phyloP scores from a whole-genome alignment of 2,797 vertebrate genomes.

The Petrocephalus schoutedeni region DNA sequence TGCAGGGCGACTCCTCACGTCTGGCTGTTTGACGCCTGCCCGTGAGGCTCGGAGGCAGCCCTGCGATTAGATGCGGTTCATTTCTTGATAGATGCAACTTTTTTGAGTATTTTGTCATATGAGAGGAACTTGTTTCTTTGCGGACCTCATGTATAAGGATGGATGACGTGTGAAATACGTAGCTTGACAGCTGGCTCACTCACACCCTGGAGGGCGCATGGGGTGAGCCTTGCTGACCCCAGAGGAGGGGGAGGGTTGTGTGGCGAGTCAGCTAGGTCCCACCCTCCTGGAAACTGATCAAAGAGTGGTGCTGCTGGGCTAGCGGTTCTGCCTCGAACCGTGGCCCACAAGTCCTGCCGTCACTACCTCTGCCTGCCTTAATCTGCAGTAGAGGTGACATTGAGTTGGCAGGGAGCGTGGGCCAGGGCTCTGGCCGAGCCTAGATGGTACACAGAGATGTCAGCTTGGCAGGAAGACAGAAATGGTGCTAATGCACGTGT shows the following conservation, averaged over 20 bases:
- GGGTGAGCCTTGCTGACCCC: neutral
- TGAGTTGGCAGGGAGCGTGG: conserved; percentile 25
- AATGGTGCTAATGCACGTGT: conserved; percentile 4
- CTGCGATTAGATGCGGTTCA: neutral
- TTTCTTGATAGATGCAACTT: neutral
- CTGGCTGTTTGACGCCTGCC: neutral
- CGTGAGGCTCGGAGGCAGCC: neutral
- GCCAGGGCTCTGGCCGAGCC: neutral
- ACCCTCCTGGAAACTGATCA: conserved; percentile 27
- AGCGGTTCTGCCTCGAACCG: neutral
- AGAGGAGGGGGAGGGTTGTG: neutral
- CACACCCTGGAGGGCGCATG: conserved; percentile 18
- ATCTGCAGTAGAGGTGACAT: conserved; percentile 39
- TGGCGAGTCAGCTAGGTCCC: neutral
- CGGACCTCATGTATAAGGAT: neutral
- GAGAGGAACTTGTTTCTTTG: neutral
- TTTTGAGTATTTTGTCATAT: neutral
- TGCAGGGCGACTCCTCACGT: neutral
- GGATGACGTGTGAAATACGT: neutral
- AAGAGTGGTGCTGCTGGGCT: conserved; percentile 16
- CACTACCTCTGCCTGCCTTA: conserved; percentile 20
- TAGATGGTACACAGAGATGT: neutral
- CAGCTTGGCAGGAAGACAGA: conserved; percentile 18
- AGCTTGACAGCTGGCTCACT: neutral
- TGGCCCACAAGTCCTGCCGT: neutral